Evolutionary conservation across 2,888 invertebrate species (phyloP), one percentile per base, ranked within the genome.

Genomic region (Microdon myrmicae): DNA sequence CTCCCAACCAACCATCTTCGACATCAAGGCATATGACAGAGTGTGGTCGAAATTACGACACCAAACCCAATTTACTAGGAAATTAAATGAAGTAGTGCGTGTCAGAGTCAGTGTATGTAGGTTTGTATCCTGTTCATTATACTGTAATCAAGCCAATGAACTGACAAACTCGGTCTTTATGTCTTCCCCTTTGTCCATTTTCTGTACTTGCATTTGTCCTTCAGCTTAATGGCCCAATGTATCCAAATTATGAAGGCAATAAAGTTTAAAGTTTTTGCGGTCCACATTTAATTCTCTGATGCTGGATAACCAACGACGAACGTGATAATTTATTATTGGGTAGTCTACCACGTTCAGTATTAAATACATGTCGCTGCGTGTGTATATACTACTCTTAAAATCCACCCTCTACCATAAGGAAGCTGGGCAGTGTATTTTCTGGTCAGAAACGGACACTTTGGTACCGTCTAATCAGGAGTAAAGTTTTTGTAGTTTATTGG

Each of bases 191-290:
- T 3, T 13, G 22, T n/a, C 29, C 12, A 14, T n/a, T 25, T 3
- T 13, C 13, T n/a, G 3, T 22, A n/a, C 3, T 4, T 23, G 3
- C 9, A 7, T 9, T n/a, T 8, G 28, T 29, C 9, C 3, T 6
- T 3, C 39, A 25, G 25, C 48, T 34, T 45, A 22, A 48, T 48
- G 34, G 47, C 34, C 47, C 39, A 39, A 38, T 55, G 54, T 55
- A 34, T 47, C 32, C 55, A 39, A 55, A 55, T 55, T 55, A 55
- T 55, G 55, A 55, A 34, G 25, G 47, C 55, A 47, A 55, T 55
- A 55, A 55, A 55, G 47, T 55, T 55, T 47, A 55, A 55, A 55
- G 55, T 55, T 55, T 47, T 41, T 55, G 55, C 28, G 55, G 55
- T 47, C 47, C 39, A 47, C 55, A 47, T 55, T 55, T 55, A 55